Evolutionary conservation across 2,797 vertebrate genomes (phyloP).

Genomic region (Mareca strepera): DNA sequence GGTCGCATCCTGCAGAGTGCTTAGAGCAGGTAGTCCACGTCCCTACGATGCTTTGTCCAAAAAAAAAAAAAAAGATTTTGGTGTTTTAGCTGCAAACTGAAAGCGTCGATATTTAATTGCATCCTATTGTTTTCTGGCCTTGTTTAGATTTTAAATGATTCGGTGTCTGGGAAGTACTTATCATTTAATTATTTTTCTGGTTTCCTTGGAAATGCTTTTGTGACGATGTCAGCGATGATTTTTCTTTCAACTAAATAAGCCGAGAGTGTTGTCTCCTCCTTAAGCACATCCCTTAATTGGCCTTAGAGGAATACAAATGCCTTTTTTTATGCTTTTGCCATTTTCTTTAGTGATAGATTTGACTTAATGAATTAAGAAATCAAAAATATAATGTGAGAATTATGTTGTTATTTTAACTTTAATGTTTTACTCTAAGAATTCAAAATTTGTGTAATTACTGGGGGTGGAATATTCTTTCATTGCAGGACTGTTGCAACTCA

Average conservation of each 20-base stretch:
- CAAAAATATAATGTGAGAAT: background rate
- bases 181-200: background rate
- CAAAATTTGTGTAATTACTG: background rate
- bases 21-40: background rate
- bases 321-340: background rate
- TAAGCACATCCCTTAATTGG: background rate
- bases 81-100: background rate
- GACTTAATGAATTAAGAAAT: background rate
- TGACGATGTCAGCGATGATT: background rate
- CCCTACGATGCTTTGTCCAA: too few species aligned
- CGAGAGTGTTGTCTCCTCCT: background rate
- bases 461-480: background rate
- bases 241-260: background rate
- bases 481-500: slow-evolving; percentile 1
- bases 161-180: background rate
- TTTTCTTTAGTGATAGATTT: background rate
- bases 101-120: background rate
- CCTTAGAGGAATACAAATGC: background rate
- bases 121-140: background rate
- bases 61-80: too few species aligned
- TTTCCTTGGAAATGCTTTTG: slow-evolving; percentile 42
- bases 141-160: background rate
- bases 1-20: background rate
- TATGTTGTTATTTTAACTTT: background rate
- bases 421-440: background rate